Evolutionary conservation across 2,113 vertebrate genomes (phyloP).

Genomic region (Xenotilapia flavipinnis): DNA sequence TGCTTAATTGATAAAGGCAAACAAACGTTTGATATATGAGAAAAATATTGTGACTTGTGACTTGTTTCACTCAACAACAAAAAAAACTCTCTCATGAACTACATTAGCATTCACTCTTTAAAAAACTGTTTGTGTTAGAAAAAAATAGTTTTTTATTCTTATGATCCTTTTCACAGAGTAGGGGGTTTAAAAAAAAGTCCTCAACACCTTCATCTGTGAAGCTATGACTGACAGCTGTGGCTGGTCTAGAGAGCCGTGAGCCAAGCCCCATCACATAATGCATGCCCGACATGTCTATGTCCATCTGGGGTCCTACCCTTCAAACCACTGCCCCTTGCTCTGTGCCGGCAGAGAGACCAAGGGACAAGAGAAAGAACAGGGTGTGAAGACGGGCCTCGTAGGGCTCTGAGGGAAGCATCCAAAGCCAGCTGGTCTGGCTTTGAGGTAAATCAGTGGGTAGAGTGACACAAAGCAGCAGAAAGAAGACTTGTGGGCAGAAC

Average conservation of each 20-base stretch:
- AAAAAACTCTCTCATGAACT: background rate
- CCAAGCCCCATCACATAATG: conserved; percentile 63
- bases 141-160: background rate
- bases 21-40: background rate
- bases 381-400: conserved; percentile 73
- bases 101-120: background rate
- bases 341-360: conserved; percentile 71
- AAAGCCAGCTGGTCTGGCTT: conserved; percentile 80
- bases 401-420: conserved; percentile 69
- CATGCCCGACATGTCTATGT: conserved; percentile 68
- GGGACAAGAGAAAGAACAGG: conserved; percentile 68
- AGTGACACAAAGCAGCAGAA: conserved; percentile 22
- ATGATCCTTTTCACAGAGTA: conserved; percentile 6
- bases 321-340: conserved; percentile 69
- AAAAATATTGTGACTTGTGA: background rate
- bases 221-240: conserved; percentile 71
- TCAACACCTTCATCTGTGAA: conserved; percentile 37
- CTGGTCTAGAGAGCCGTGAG: conserved; percentile 60
- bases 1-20: background rate
- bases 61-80: background rate
- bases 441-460: conserved; percentile 55
- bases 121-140: background rate
- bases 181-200: conserved; percentile 16
- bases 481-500: conserved; percentile 25
- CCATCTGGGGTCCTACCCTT: conserved; percentile 74